Base-by-base conservation (phyloP, 2,797 vertebrate genomes). In the Peromyscus attwateri region DNA sequence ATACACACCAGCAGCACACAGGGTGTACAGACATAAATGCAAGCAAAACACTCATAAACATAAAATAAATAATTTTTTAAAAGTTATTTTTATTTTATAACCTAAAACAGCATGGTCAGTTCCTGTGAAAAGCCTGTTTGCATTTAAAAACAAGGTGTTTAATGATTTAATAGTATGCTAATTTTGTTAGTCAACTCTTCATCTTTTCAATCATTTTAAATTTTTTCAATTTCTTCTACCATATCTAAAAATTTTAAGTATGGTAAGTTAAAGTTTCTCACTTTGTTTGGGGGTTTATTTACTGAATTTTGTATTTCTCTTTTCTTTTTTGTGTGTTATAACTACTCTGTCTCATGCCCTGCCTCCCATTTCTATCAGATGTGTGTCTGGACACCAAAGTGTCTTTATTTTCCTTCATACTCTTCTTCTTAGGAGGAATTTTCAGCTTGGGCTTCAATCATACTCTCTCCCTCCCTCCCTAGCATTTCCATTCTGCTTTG, bases 251-350 rank as follows among this genome's bases (percentile, higher is more conserved):
- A 57, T 71, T 75, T 37, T 83, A 81, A 83, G 12, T 55, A 0
- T 3, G 94, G 6, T 95, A 91, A 70, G 49, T 80, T 93, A 89
- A 85, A 29, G 0, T 90, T 96, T 97, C 34, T 97, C 37, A 46
- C 21, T 40, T 29, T 85, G n/a, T 73, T 77, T 75, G 3, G 68
- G 21, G 13, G 43, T 66, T 80, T 91, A 94, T 62, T 66, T 6
- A 25, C 12, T 90, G 43, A 82, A 40, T 23, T 25, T 62, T 73
- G 34, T 85, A 13, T 66, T 97, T 95, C 64, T 76, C 5, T 68
- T 71, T 85, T 4, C 19, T 93, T 92, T 52, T n/a, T 40, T 76
- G 7, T 52, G 16, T 95, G 75, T 17, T 3, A 4, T 73, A 92
- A 37, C 27, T 76, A 90, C 11, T 90, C 80, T 71, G 8, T 64